phyloP scores from a whole-genome alignment of 2,113 vertebrate species.

The Nothoprocta perdicaria region DNA sequence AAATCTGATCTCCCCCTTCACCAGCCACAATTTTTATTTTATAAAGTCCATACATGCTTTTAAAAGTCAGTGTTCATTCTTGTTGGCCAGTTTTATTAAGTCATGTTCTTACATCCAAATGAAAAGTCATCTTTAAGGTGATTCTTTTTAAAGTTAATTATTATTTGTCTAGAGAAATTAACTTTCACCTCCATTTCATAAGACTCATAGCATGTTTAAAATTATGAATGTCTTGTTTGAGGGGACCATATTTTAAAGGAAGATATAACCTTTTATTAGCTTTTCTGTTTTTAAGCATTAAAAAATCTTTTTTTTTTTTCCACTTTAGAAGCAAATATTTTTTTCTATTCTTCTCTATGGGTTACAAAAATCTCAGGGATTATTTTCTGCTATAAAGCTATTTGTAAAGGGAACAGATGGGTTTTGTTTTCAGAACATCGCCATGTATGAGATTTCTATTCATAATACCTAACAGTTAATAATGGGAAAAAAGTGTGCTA shows the following conservation, averaged over 20 bases:
- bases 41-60: too few relatives aligned
- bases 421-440: conserved; percentile 3
- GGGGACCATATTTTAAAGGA: not conserved
- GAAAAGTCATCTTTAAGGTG: too few relatives aligned
- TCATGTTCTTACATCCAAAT: not conserved
- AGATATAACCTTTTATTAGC: not conserved
- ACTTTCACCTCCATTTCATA: not conserved
- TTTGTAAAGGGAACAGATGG: not conserved
- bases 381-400: not conserved
- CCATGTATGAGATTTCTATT: not conserved
- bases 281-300: not conserved
- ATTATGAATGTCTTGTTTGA: not conserved
- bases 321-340: not conserved
- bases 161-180: not conserved
- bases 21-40: not conserved
- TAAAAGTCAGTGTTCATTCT: too few relatives aligned
- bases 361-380: not conserved
- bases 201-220: not conserved
- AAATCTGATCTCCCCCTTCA: not conserved
- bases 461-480: not conserved
- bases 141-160: not conserved
- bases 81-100: too few relatives aligned
- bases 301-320: not conserved
- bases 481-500: not conserved
- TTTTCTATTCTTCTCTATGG: not conserved